Base-by-base conservation (phyloP, 2,113 vertebrate species). In the Calidris pugnax region DNA sequence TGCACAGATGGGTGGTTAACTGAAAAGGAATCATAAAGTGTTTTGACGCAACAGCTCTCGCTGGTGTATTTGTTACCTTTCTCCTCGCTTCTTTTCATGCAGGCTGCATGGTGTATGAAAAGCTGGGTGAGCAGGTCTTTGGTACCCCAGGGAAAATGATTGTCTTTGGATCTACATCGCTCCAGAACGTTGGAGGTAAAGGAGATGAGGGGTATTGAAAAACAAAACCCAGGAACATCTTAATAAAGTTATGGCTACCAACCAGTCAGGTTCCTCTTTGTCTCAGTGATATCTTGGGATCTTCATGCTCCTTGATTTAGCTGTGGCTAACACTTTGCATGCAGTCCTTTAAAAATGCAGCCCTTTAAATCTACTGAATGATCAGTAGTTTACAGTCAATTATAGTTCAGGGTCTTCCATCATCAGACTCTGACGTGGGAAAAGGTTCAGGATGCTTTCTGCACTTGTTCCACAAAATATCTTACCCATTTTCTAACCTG, bases 41-140 rank as follows among this genome's bases (percentile, higher is more conserved):
- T 86, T 90, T 87, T 3, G 3, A 66, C 33, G 87, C 74, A 37
- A 20, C 21, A 73, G 53, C 33, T 47, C 51, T 71, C 13, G 6
- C 39, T 63, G 15, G 10, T 16, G 24, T 71, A 15, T 59, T 86
- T 78, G n/a, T 89, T 81, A 89, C 28, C 64, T 64, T 93, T 91
- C 57, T 87, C 85, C 62, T 87, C 18, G 5, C 53, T 77, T 96
- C 45, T n/a, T 95, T 93, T 89, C 71, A 41, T 62, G 27, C 72
- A 98, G 98, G 98, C 53, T 98, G 98, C 94, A 98, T 98, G 98
- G 98, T 98, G 18, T 98, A 98, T 87, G 98, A 98, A 94, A 98
- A 98, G 81, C 95, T 98, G 48, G 98, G 98, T 45, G 98, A 98
- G 59, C 98, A 98, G 73, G 88, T 98, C 82, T 98, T 98, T 7